These are phyloP conservation scores for Eulemur coronatus DNA, from an alignment of 2,797 vertebrate species.

Conservation along the genomic window DNA sequence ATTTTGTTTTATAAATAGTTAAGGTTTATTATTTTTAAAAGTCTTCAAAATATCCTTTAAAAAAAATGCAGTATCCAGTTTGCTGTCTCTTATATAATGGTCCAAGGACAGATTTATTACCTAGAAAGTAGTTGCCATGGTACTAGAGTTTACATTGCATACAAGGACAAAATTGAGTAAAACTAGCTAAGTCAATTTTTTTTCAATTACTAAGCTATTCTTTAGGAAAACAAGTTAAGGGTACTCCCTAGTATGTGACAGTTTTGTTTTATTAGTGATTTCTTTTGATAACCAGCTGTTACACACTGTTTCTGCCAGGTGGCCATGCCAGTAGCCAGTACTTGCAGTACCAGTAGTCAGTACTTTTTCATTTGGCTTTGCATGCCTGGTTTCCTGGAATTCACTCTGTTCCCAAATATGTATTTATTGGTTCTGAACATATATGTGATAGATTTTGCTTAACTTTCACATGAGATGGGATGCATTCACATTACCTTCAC, in stretches of 20 bases:
- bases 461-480: background rate
- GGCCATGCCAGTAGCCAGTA: background rate
- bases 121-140: background rate
- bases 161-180: background rate
- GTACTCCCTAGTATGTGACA: background rate
- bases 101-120: background rate
- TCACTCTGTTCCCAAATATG: background rate
- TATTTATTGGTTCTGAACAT: background rate
- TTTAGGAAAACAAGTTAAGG: background rate
- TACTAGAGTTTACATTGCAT: background rate
- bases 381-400: constrained; percentile 11
- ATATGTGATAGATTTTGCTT: background rate
- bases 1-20: constrained; percentile 9
- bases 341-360: background rate
- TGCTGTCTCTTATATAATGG: background rate
- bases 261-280: background rate
- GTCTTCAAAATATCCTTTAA: background rate
- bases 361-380: constrained; percentile 25
- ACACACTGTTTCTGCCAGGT: background rate
- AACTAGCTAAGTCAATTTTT: background rate
- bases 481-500: background rate
- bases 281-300: background rate
- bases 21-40: background rate
- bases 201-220: background rate
- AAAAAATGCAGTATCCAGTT: background rate